Conservation (phyloP, 2,888 invertebrate genomes). For the Dasysyrphus albostriatus region DNA sequence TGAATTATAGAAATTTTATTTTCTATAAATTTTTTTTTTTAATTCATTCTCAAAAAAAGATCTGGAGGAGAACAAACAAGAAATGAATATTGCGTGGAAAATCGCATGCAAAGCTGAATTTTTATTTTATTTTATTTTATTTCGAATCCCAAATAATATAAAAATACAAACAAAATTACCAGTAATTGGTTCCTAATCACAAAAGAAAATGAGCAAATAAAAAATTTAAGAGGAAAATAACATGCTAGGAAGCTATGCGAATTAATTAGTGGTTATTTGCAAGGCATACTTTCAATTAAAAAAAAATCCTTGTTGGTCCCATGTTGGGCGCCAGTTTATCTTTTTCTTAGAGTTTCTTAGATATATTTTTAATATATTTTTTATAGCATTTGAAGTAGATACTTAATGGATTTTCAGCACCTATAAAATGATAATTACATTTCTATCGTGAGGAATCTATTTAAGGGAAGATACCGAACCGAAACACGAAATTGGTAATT, state of each 20-base stretch:
- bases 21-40: not conserved
- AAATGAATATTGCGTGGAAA: constrained; percentile 5
- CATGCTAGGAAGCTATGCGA: constrained; percentile 15
- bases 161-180: constrained; percentile 1
- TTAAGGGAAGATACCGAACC: no score
- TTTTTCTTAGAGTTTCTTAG: not conserved
- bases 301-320: not conserved
- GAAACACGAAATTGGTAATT: no score
- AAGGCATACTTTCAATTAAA: no score
- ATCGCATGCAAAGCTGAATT: constrained; percentile 56
- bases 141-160: not conserved
- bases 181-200: not conserved
- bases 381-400: no score
- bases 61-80: not conserved
- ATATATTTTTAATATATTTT: no score
- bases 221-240: not conserved
- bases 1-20: constrained; percentile 22
- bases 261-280: not conserved
- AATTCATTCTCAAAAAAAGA: constrained; percentile 1
- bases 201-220: not conserved
- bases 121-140: no score
- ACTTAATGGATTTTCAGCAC: no score
- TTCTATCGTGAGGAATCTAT: no score
- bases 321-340: constrained; percentile 7
- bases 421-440: no score